These are phyloP conservation scores for Larimichthys polyactis DNA, from an alignment of 2,113 vertebrate species.

Conservation along the genomic window DNA sequence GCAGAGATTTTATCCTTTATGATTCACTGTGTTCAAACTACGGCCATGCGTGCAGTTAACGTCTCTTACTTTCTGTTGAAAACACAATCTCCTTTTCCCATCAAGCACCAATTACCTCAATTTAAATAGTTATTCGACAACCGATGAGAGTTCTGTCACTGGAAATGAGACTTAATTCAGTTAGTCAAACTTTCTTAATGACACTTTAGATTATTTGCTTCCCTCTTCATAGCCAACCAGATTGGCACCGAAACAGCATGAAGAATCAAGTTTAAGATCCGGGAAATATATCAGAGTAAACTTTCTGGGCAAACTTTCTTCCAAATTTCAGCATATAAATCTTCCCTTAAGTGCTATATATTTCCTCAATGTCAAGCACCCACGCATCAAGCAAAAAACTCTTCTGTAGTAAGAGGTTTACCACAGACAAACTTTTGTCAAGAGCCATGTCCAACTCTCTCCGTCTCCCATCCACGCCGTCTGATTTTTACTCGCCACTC, in stretches of 20 bases:
- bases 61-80: background rate
- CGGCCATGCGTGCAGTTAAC: background rate
- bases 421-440: constrained; percentile 21
- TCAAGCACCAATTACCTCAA: constrained; percentile 51
- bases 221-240: constrained; percentile 36
- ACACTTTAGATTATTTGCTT: constrained; percentile 55
- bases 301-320: constrained; percentile 33
- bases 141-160: constrained; percentile 45
- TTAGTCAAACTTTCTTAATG: constrained; percentile 65
- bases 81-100: constrained; percentile 36
- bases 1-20: background rate
- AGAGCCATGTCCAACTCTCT: constrained; percentile 10
- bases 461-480: background rate
- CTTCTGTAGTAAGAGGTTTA: background rate
- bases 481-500: constrained; percentile 25
- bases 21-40: background rate
- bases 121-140: constrained; percentile 53
- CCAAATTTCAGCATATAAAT: constrained; percentile 14
- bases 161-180: constrained; percentile 62
- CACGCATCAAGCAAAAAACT: constrained; percentile 3
- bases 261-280: constrained; percentile 33
- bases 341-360: constrained; percentile 14
- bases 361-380: constrained; percentile 21
- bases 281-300: constrained; percentile 29
- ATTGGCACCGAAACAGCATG: constrained; percentile 4